Conservation (phyloP, 92 coral and sea anemone species). For the Umimayanthus chanpuru region DNA sequence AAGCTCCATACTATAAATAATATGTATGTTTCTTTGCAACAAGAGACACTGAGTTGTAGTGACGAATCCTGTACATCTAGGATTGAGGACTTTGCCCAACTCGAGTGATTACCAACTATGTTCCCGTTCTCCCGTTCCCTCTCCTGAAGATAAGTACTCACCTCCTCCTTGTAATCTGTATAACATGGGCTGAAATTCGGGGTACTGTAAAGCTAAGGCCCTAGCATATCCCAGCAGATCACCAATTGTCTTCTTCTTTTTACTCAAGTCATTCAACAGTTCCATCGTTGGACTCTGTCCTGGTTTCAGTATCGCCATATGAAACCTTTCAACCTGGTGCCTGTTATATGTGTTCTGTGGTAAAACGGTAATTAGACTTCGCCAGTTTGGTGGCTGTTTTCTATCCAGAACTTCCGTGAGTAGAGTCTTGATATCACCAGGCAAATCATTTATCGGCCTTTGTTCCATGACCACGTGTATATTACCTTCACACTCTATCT, state of each 20-base stretch:
- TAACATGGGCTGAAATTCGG: constrained; percentile 58
- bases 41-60: not conserved
- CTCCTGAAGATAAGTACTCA: not conserved
- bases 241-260: constrained; percentile 59
- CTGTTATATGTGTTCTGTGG: constrained; percentile 50
- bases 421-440: constrained; percentile 53
- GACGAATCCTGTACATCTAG: too few species aligned
- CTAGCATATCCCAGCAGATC: constrained; percentile 67
- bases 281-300: constrained; percentile 82
- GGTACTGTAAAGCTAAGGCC: constrained; percentile 27
- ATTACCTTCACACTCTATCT: not conserved
- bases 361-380: constrained; percentile 57
- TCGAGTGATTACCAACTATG: too few species aligned
- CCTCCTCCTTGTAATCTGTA: constrained; percentile 46
- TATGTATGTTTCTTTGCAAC: not conserved
- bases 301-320: constrained; percentile 69
- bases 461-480: constrained; percentile 24
- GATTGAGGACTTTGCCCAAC: not conserved
- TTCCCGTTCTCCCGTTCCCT: not conserved
- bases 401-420: constrained; percentile 71
- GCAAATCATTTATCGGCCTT: constrained; percentile 66
- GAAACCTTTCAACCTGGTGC: constrained; percentile 59
- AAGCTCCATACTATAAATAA: too few species aligned
- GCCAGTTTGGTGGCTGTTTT: constrained; percentile 75
- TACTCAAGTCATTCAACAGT: constrained; percentile 71